phyloP scores from a whole-genome alignment of 2,797 vertebrate genomes.

The Adelosebastes latens region DNA sequence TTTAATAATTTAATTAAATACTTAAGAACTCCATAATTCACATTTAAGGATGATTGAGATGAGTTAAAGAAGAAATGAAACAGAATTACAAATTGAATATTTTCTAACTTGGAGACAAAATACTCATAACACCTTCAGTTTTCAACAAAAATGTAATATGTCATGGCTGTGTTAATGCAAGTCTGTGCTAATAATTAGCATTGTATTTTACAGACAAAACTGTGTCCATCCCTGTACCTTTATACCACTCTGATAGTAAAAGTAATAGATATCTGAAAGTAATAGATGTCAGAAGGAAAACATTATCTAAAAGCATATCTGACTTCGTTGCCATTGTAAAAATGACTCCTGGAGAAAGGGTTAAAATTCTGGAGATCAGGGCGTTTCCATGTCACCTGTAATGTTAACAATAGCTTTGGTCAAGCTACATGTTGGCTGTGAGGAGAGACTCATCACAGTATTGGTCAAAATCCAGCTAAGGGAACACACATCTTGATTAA shows the following conservation, averaged over 20 bases:
- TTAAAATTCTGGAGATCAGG: too few species aligned
- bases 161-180: too few species aligned
- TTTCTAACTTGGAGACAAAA: neutral
- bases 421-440: too few species aligned
- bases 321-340: too few species aligned
- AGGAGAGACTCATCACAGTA: neutral
- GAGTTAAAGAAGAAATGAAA: neutral
- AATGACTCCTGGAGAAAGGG: too few species aligned
- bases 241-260: neutral
- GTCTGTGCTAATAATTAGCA: neutral
- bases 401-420: too few species aligned
- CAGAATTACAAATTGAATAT: neutral
- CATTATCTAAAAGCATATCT: too few species aligned
- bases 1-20: neutral
- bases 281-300: neutral
- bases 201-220: neutral
- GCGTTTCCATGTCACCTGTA: too few species aligned
- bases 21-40: neutral
- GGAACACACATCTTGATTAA: neutral
- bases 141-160: neutral
- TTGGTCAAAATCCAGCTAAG: neutral
- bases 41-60: neutral
- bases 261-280: too few species aligned
- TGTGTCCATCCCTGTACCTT: neutral
- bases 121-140: neutral